These are phyloP conservation scores for Pelmatolapia mariae DNA, from an alignment of 2,113 vertebrate species.

Conservation along the genomic window DNA sequence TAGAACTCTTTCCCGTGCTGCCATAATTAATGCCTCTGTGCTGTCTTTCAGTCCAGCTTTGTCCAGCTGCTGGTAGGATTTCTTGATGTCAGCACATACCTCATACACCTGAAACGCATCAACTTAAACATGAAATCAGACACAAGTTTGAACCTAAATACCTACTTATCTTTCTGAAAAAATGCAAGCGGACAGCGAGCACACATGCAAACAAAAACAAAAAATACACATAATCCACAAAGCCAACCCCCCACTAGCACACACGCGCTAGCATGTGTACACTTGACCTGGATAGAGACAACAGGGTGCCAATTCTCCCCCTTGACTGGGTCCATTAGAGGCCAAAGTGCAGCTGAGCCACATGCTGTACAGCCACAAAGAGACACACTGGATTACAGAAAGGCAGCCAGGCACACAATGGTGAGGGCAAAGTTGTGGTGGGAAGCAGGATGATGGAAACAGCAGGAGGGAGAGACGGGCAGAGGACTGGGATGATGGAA, in stretches of 20 bases:
- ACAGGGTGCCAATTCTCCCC: conserved; percentile 11
- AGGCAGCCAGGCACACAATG: conserved; percentile 1
- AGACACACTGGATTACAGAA: conserved; percentile 36
- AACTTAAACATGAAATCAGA: neutral
- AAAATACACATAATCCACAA: neutral
- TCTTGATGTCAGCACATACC: neutral
- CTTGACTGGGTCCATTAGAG: conserved; percentile 55
- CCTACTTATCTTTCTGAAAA: neutral
- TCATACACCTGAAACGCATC: neutral
- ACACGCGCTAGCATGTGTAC: neutral
- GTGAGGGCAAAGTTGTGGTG: neutral
- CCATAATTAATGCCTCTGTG: accelerated
- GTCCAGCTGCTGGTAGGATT: neutral
- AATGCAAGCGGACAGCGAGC: neutral
- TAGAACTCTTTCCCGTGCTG: neutral
- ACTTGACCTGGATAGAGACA: conserved; percentile 63
- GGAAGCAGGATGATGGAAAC: neutral
- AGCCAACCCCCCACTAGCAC: neutral
- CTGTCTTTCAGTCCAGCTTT: neutral
- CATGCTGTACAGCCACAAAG: conserved; percentile 40
- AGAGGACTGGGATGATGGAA: neutral
- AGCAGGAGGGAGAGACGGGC: neutral
- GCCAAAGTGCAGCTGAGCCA: conserved; percentile 48
- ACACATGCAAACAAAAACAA: neutral
- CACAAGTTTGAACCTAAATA: neutral